These are phyloP conservation scores for Iguana delicatissima DNA, from an alignment of 2,797 vertebrate species.

Conservation along the genomic window DNA sequence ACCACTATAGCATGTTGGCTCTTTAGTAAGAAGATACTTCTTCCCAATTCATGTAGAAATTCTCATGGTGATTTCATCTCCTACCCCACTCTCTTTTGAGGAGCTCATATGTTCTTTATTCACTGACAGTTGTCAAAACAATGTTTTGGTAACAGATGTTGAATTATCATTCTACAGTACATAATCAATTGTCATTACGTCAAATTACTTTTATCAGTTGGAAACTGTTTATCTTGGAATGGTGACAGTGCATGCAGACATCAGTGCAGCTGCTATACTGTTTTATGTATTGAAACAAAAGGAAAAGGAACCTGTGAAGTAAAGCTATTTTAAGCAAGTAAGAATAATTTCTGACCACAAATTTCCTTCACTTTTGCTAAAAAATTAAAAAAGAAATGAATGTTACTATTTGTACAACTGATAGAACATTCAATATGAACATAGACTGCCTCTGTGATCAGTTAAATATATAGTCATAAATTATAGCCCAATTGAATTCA, in stretches of 20 bases:
- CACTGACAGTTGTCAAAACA: neutral
- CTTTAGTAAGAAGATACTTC: too few relatives aligned
- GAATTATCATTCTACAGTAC: neutral
- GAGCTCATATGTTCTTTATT: neutral
- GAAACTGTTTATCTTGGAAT: neutral
- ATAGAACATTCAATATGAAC: neutral
- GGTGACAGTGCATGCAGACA: neutral
- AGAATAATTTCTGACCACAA: neutral
- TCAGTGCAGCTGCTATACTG: neutral
- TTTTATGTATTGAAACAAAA: neutral
- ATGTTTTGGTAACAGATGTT: neutral
- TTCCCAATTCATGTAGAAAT: neutral
- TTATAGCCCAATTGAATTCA: too few relatives aligned
- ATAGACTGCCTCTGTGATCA: too few relatives aligned
- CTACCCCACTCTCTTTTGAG: neutral
- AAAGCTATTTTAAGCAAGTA: neutral
- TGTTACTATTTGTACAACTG: neutral
- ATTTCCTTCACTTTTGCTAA: neutral
- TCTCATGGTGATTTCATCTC: neutral
- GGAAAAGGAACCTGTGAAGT: neutral
- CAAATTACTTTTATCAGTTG: neutral
- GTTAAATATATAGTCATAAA: too few relatives aligned
- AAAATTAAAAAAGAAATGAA: neutral
- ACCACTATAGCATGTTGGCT: too few relatives aligned
- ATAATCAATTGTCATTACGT: accelerated